Evolutionary conservation across 1,140 invertebrate genomes (phyloP), one percentile per base, ranked within the genome.

Genomic region (Cyclargus thomasi): DNA sequence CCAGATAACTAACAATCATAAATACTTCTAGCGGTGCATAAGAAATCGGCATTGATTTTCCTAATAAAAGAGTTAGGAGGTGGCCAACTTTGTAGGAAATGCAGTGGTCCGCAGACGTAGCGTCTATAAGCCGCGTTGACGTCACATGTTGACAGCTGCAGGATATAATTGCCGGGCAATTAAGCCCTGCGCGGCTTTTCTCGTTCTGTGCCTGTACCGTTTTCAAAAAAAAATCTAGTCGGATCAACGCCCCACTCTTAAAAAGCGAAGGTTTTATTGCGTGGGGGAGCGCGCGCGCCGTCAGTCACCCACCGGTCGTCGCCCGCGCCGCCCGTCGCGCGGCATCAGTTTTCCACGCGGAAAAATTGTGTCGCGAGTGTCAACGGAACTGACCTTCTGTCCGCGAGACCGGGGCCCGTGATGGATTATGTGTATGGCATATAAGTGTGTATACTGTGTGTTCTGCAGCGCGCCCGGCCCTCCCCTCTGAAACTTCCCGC

Each of bases 371-470:
- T 84, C 86, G 85, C 80, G 84, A 77, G 77, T 80, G 75, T 73
- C 68, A 67, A 73, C 63, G 67, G 57, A 66, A 57, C 59, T 67
- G 55, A 63, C 71, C 71, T 65, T 73, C 67, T 64, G 68, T 70
- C 67, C 68, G 64, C 63, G 23, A 70, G 73, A 75, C 73, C 71
- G 69, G 79, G 75, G 71, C 53, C 64, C 63, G 70, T 69, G 68
- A 85, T 82, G 86, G 82, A 86, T 88, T 83, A 81, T 85, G 85
- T 88, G 85, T 77, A 86, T 85, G 85, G 81, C 84, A 79, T 79
- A 72, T 76, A 83, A 86, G 85, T 89, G 85, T 77, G 70, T 75
- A 67, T 68, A 68, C 63, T 75, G 83, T 83, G 82, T 76, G 76
- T 79, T 75, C 76, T 69, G 71, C 75, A 83, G 80, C 81, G 79